Base-by-base conservation (phyloP, 2,888 invertebrate species). In the Eilema caniola region DNA sequence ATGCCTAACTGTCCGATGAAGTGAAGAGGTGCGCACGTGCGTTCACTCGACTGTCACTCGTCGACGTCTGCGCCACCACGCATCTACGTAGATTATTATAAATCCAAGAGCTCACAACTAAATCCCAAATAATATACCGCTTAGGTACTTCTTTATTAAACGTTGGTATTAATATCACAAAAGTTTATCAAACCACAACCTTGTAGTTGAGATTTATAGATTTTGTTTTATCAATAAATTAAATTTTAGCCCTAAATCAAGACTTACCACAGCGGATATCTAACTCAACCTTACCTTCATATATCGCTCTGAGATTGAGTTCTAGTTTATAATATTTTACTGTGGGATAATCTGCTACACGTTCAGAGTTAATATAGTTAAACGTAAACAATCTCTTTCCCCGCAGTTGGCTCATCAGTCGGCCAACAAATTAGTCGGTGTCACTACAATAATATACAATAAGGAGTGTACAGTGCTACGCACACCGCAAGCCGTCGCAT, bases 361-460 rank as follows among this genome's bases (percentile, higher is more conserved):
- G 78, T 83, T 82, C 72, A 81, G 80, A 89, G 88, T 90, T 89
- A 90, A 91, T 91, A 90, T 88, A 90, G 88, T 87, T 85, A 85
- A 90, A 87, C 90, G 90, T 90, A 90, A 93, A 92, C 91, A 90
- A 90, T 90, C 89, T 91, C 91, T 90, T 90, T 91, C 89, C 89
- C 91, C 88, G 87, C 90, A 88, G 88, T 91, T 86, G 89, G 92
- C 91, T 91, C 94, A 93, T 95, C 95, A 94, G 90, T 95, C 94
- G 93, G 85, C 94, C 91, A 95, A 92, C 93, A 90, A 92, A 95
- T 95, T 95, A 95, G 92, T 95, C 92, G 93, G 89, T 95, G 95
- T 95, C 95, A 95, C 93, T 94, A 93, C 89, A 92, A 94, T 94
- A 95, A 95, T 93, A 95, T 94, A 95, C 94, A 94, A 92, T 93